phyloP scores from a whole-genome alignment of 2,888 invertebrate species.

The Exephanes ischioxanthus region DNA sequence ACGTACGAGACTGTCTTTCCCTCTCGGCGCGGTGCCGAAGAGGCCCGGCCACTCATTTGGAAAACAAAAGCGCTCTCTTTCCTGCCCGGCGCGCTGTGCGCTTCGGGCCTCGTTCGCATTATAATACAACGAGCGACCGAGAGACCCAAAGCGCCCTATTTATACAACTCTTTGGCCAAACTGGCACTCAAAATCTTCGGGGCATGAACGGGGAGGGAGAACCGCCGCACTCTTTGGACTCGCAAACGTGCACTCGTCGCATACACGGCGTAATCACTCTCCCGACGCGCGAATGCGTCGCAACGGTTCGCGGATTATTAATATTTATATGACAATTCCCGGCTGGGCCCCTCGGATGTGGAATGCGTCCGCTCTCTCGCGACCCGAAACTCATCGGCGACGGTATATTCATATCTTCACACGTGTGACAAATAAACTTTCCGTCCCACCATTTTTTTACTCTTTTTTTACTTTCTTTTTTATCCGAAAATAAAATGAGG shows the following conservation, averaged over 20 bases:
- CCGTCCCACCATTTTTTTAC: neutral
- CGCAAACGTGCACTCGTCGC: constrained; percentile 43
- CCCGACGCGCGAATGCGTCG: constrained; percentile 1
- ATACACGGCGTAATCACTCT: constrained; percentile 35
- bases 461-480: no score
- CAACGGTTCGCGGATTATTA: constrained; percentile 42
- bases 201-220: constrained; percentile 10
- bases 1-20: constrained; percentile 25
- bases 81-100: constrained; percentile 53
- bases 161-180: constrained; percentile 31
- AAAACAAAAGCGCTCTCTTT: constrained; percentile 82
- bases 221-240: constrained; percentile 25
- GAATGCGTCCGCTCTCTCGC: constrained; percentile 40
- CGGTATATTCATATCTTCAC: constrained; percentile 3
- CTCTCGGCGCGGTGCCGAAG: constrained; percentile 55
- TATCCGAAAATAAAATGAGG: no score
- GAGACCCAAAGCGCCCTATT: constrained; percentile 37
- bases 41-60: constrained; percentile 75
- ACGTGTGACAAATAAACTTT: neutral
- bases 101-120: constrained; percentile 68
- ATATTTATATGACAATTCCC: constrained; percentile 55
- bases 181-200: constrained; percentile 42
- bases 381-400: neutral
- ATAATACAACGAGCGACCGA: constrained; percentile 75
- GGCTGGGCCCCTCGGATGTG: constrained; percentile 23